These are phyloP conservation scores for Conops quadrifasciatus DNA, from an alignment of 2,888 invertebrate genomes.

Conservation along the genomic window DNA sequence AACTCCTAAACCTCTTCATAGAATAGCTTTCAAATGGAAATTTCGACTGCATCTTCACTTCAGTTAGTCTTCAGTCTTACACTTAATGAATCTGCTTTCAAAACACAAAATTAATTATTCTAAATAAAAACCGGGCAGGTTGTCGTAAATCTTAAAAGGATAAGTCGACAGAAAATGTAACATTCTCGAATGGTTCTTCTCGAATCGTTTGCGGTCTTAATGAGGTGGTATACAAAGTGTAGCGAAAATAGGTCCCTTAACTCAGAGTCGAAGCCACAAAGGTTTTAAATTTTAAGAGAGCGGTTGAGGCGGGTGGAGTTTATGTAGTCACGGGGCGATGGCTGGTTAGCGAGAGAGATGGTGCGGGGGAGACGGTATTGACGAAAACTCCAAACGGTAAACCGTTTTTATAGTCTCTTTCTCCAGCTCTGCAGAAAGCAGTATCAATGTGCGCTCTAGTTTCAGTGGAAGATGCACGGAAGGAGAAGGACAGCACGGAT, in stretches of 20 bases:
- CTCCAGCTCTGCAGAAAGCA: no score
- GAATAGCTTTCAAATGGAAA: background rate
- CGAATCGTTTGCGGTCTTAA: constrained; percentile 5
- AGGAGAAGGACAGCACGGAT: no score
- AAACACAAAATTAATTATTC: constrained; percentile 13
- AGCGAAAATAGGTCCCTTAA: background rate
- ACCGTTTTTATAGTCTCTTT: no score
- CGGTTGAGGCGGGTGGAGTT: background rate
- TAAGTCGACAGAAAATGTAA: background rate
- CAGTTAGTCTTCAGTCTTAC: background rate
- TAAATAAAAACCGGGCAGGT: background rate
- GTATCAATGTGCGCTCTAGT: no score
- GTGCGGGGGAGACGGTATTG: background rate
- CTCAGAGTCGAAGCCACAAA: background rate
- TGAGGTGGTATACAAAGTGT: background rate
- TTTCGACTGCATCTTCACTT: background rate
- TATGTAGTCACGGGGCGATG: no score
- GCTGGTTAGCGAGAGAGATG: background rate
- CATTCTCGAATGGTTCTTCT: background rate
- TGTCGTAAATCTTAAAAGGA: background rate
- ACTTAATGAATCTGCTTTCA: background rate
- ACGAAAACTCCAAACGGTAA: no score
- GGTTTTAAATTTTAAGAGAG: background rate
- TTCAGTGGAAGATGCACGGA: no score
- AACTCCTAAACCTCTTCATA: no score